Base-by-base conservation (phyloP, 1,140 invertebrate species). In the Lasioglossum baleicum region DNA sequence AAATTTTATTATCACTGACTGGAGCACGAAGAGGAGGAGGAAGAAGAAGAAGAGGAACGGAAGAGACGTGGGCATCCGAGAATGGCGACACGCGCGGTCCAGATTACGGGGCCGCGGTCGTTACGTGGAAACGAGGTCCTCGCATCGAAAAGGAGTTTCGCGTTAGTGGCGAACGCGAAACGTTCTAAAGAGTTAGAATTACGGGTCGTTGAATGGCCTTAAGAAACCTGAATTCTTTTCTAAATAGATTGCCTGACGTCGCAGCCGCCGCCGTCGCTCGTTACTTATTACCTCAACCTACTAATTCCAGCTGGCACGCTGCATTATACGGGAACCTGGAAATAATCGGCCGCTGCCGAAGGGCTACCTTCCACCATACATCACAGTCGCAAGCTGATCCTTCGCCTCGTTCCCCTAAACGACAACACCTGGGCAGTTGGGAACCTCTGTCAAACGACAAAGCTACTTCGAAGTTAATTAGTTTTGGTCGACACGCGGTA, bases 281-380 rank as follows among this genome's bases (percentile, higher is more conserved):
- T 88, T 90, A 89, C 84, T 90, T 90, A 91, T 92, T 91, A 90
- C 88, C 78, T 88, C 88, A 90, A 90, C 85, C 87, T 88, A 88
- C 85, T 89, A 91, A 91, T 91, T 91, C 86, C 68, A 83, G 53
- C 73, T 77, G 79, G 26, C 63, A 61, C 11, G 44, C 56, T 56
- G 68, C 22, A 67, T 75, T 76, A 79, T 79, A 60, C 56, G 7
- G 63, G 17, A 71, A 80, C 42, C 68, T 71, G 74, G 40, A 83
- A 81, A 86, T 68, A 84, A 70, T 79, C 75, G 75, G 78, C 67
- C 69, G 80, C 70, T 73, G 84, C 75, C 84, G n/a, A 80, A 84
- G 83, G 83, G 87, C 85, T 83, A 83, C 72, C 74, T 79, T 84
- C 78, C 69, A 79, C 78, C 76, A 73, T 77, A 88, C 80, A 84